These are phyloP conservation scores for Agonopterix arenella DNA, from an alignment of 2,888 invertebrate species.

Conservation along the genomic window DNA sequence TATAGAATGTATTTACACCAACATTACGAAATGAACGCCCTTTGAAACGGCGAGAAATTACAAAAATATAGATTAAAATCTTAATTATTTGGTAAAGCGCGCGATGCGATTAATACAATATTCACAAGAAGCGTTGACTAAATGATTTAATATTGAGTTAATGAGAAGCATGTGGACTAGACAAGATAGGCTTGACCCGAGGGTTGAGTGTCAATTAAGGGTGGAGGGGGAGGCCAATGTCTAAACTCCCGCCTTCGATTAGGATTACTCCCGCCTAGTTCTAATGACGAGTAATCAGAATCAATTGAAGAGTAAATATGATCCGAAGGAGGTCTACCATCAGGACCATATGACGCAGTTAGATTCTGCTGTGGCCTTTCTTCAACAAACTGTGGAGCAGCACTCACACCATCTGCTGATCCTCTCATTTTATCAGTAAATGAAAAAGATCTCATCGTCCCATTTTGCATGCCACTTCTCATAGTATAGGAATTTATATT, in stretches of 20 bases:
- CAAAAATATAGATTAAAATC: conserved; percentile 72
- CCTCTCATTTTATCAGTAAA: conserved; percentile 71
- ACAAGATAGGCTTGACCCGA: conserved; percentile 72
- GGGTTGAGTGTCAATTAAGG: conserved; percentile 59
- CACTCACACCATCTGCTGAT: conserved; percentile 66
- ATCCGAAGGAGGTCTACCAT: conserved; percentile 87
- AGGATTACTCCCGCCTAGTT: conserved; percentile 75
- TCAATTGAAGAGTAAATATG: conserved; percentile 95
- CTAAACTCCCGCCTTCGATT: conserved; percentile 62
- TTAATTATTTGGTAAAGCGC: conserved; percentile 75
- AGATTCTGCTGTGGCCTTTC: conserved; percentile 52
- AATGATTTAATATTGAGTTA: conserved; percentile 36
- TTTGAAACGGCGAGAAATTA: conserved; percentile 65
- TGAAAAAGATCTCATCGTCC: conserved; percentile 78
- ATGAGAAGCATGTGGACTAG: conserved; percentile 59
- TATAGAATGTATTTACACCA: conserved; percentile 75
- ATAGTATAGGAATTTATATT: conserved; percentile 91
- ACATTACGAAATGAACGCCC: conserved; percentile 53
- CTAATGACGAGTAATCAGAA: conserved; percentile 90
- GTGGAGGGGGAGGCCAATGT: conserved; percentile 68
- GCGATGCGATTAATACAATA: conserved; percentile 60
- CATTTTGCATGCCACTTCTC: conserved; percentile 78
- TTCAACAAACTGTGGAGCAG: conserved; percentile 79
- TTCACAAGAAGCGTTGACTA: conserved; percentile 70
- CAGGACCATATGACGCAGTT: conserved; percentile 59